Evolutionary conservation across 92 coral and sea anemone species (phyloP), one percentile per base, ranked within the genome.

Genomic region (Zoanthus solanderi): DNA sequence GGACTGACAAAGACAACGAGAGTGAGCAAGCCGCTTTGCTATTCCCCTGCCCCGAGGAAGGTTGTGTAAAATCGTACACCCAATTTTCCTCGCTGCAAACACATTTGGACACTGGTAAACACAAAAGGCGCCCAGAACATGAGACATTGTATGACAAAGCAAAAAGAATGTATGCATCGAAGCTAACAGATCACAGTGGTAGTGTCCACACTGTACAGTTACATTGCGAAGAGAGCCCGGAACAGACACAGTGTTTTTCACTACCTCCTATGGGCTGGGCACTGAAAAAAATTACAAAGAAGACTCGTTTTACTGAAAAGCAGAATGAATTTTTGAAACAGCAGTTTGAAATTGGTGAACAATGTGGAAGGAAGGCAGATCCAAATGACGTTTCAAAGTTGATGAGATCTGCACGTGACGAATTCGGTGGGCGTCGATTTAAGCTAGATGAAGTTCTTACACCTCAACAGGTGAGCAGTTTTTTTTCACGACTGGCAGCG

Each of bases 381-480:
- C 92, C 92, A 5, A 88, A 85, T 14, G 87, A 85, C 9, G 92
- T 85, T 68, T 71, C 87, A 50, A 90, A 90, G 47, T 32, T 81
- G 29, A 90, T 79, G 90, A 44, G 83, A 73, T 75, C 83, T 42
- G 87, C 72, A 57, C 47, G 84, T 60, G 90, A 80, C 83, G 37
- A 71, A 17, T 5, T 16, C 2, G 90, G 90, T 11, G 78, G 0
- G 13, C 90, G 90, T 44, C 5, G 77, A 30, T 85, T 90, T 85
- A 60, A 78, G 3, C 87, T 83, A 28, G 83, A 78, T 44, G 83
- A 85, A 46, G 89, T 37, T 37, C 42, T 37, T 2, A 37, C 42
- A 37, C 42, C 42, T 37, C 42, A 37, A 37, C 42, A 37, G 81
- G 72, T 90, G 7, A 71, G 54, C 29, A 68, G 92, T 8, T 85